Conservation (phyloP, 2,888 invertebrate genomes). For the Synergus gifuensis region DNA sequence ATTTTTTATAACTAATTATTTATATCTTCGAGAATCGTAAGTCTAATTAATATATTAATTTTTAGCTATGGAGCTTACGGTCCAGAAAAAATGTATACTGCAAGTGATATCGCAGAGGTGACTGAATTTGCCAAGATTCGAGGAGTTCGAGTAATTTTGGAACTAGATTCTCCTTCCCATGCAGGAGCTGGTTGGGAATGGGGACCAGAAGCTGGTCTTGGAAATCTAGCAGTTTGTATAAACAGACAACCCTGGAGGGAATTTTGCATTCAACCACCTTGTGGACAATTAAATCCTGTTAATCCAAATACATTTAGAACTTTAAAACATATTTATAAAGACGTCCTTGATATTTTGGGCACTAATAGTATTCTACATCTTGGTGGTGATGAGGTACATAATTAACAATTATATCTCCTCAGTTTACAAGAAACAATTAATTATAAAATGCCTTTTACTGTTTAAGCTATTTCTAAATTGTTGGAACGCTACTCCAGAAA, state of each 20-base stretch:
- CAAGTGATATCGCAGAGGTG: slow-evolving; percentile 83
- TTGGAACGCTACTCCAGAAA: slow-evolving; percentile 87
- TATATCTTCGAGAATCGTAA: slow-evolving; percentile 1
- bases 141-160: slow-evolving; percentile 91
- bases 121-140: slow-evolving; percentile 87
- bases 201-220: slow-evolving; percentile 82
- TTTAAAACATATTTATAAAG: slow-evolving; percentile 84
- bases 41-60: slow-evolving; percentile 42
- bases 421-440: too few species aligned
- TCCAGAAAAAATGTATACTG: slow-evolving; percentile 83
- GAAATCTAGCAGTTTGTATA: slow-evolving; percentile 84
- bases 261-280: slow-evolving; percentile 89
- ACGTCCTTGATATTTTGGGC: slow-evolving; percentile 82
- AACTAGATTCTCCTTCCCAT: slow-evolving; percentile 94
- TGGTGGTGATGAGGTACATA: slow-evolving; percentile 89
- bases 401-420: background rate
- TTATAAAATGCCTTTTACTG: background rate
- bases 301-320: slow-evolving; percentile 85
- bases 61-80: slow-evolving; percentile 87
- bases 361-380: slow-evolving; percentile 85
- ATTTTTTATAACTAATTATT: background rate
- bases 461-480: slow-evolving; percentile 83
- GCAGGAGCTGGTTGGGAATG: slow-evolving; percentile 91
- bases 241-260: slow-evolving; percentile 85
- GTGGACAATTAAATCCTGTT: slow-evolving; percentile 90